Base-by-base conservation (phyloP, 2,113 vertebrate species). In the Oxygymnocypris stewartii region DNA sequence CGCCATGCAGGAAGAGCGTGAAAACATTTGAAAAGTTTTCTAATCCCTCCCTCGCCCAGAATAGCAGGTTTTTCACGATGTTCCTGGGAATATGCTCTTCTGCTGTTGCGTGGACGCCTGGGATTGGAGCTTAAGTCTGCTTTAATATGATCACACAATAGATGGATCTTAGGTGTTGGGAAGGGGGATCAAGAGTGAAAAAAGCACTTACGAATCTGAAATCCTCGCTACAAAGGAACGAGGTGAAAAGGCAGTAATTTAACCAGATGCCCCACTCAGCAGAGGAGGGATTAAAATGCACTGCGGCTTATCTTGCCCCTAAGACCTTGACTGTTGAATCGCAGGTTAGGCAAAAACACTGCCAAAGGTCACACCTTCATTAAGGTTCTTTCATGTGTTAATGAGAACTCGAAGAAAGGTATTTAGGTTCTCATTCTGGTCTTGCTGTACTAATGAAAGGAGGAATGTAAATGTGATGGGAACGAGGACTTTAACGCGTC, bases 181-280 rank as follows among this genome's bases (percentile, higher is more conserved):
- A 92, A 91, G 83, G 84, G 59, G 91, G 93, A 94, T 94, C 92
- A 92, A 91, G 74, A 6, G 89, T 87, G 87, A 89, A 92, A 92
- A 89, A 92, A 93, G 92, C 91, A 67, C 91, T 88, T 90, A 89
- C 91, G 90, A 91, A 92, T 93, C 92, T 92, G 92, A 93, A 95
- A 94, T 94, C 93, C 92, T 85, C 31, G 85, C 89, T 92, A 93
- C 91, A 94, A 94, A 94, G 92, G 84, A 86, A 90, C 20, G 89
- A 90, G 93, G 92, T 91, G 91, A 94, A 94, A 94, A 93, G 93
- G 91, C 92, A 92, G 93, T 93, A 92, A 92, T 94, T 95, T 94
- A 94, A 94, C 91, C 90, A 93, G 93, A 94, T 94, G 93, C 92
- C 88, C 90, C 90, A 93, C 91, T 95, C 94, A 95, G 94, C 95